phyloP scores from a whole-genome alignment of 2,113 vertebrate species.

The Dolichallabes microphthalmus region DNA sequence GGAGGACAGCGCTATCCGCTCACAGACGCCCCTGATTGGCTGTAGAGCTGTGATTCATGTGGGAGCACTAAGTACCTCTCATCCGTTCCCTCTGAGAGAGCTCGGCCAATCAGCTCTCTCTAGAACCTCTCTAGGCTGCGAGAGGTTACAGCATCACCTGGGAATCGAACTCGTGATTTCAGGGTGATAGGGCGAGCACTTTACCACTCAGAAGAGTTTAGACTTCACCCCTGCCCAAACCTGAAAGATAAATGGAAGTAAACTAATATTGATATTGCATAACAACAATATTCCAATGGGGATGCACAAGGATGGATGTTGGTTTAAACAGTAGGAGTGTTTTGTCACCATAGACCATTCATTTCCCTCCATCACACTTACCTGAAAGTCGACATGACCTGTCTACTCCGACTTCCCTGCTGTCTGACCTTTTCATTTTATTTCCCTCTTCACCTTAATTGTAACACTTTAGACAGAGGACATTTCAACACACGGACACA shows the following conservation, averaged over 20 bases:
- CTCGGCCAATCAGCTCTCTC: no score
- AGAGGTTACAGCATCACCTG: no score
- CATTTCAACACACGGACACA: background rate
- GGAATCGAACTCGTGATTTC: no score
- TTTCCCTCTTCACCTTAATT: background rate
- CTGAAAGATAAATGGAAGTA: background rate
- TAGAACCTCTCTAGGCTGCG: no score
- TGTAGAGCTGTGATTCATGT: no score
- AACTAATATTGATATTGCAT: background rate
- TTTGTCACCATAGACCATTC: background rate
- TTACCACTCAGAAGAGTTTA: no score
- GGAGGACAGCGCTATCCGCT: no score
- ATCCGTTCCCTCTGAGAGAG: no score
- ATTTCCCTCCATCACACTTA: background rate
- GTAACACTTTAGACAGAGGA: background rate
- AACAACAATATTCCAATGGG: background rate
- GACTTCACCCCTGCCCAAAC: background rate
- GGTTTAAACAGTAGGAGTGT: background rate
- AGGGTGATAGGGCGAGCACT: no score
- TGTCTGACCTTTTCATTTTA: background rate
- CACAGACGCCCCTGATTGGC: no score
- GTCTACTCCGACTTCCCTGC: background rate
- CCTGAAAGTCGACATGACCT: background rate
- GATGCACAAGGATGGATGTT: background rate
- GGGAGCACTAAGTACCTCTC: no score